Evolutionary conservation across 2,113 vertebrate species (phyloP), one percentile per base, ranked within the genome.

Genomic region (Salvelinus fontinalis): DNA sequence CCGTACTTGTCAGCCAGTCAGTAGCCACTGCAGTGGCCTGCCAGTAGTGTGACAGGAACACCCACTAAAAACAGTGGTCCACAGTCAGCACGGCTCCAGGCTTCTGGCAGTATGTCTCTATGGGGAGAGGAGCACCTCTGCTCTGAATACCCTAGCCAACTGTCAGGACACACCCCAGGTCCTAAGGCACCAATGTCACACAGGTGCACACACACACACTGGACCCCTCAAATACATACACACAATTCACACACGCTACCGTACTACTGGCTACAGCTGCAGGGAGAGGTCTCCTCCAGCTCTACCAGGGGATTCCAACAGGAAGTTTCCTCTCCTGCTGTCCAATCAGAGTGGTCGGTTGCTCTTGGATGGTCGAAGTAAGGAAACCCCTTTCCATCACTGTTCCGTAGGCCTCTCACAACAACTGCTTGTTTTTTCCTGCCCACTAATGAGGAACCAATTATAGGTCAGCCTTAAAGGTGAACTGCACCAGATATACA

Each of bases 361-460:
- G 31, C 69, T 27, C 67, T 14, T 16, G 70, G 79, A 77, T 49
- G 81, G 83, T 87, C 89, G 83, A 88, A 90, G 85, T 84, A 81
- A 87, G 92, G 89, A 92, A 91, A 85, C 90, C 86, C 81, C 71
- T 54, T 76, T 84, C 84, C 74, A 92, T 84, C 90, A 85, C 80
- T 69, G 49, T 76, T 85, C 84, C 74, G 8, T 8, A 24, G 5
- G n/a, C 59, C 75, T 83, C 81, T 82, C 82, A 86, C 62, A 54
- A 82, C 82, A 79, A 70, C 59, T 65, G 81, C 71, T 13, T 91
- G 89, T 92, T 91, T 91, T 93, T 91, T 92, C 89, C 90, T 90
- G 84, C 79, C 80, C 86, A 83, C 88, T 90, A 90, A 92, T 89
- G 87, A 86, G 88, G 87, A 91, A 92, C 86, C 84, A 80, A 90